These are phyloP conservation scores for Penaeus chinensis DNA, from an alignment of 1,140 invertebrate species.

Conservation along the genomic window DNA sequence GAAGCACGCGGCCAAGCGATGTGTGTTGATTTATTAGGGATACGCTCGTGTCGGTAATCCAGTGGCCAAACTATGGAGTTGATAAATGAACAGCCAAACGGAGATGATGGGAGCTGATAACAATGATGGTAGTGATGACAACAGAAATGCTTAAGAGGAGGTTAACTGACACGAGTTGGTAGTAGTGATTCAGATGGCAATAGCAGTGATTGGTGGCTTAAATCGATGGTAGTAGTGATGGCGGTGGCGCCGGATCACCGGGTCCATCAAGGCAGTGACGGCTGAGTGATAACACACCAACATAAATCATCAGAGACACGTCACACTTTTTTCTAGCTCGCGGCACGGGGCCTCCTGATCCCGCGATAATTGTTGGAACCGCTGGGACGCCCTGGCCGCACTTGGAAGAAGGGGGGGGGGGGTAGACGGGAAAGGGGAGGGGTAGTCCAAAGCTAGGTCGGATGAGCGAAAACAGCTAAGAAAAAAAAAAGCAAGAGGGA, in stretches of 20 bases:
- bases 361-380: too few species aligned
- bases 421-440: neutral
- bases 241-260: neutral
- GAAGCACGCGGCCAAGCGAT: too few species aligned
- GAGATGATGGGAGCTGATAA: too few species aligned
- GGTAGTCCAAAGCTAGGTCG: neutral
- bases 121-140: neutral
- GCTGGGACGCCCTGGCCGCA: too few species aligned
- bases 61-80: too few species aligned
- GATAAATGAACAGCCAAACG: too few species aligned
- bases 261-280: slow-evolving; percentile 15
- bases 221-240: neutral
- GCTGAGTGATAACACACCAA: slow-evolving; percentile 20
- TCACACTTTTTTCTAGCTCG: too few species aligned
- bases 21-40: too few species aligned
- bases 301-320: slow-evolving; percentile 8
- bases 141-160: neutral
- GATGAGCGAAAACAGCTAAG: neutral
- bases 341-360: too few species aligned
- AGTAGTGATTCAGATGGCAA: neutral
- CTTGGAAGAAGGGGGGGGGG: neutral
- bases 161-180: neutral
- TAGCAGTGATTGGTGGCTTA: neutral
- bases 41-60: too few species aligned
- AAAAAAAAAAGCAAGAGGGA: neutral